Evolutionary conservation across 2,888 invertebrate genomes (phyloP).

Genomic region (Ctenicera cuprea): DNA sequence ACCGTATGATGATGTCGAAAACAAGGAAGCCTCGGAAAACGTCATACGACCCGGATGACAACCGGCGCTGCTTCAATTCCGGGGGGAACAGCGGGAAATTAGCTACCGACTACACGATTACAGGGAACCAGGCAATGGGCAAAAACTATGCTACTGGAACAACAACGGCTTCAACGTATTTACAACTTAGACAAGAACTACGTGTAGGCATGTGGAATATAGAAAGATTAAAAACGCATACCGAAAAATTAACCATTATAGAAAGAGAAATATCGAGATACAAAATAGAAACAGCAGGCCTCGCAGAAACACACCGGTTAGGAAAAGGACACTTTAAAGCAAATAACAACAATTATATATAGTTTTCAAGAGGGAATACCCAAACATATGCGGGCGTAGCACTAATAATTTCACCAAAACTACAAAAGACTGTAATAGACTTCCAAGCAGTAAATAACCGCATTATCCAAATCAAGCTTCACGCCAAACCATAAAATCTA

Average conservation of each 20-base stretch:
- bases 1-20: constrained; percentile 5
- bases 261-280: constrained; percentile 8
- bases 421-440: background rate
- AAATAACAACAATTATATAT: no score
- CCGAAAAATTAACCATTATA: background rate
- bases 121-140: background rate
- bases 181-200: background rate
- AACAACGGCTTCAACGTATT: no score
- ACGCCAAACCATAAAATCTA: background rate
- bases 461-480: background rate
- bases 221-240: constrained; percentile 10
- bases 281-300: background rate
- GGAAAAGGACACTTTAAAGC: background rate
- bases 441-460: background rate
- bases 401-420: background rate
- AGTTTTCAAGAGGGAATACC: no score
- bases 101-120: background rate
- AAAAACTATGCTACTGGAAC: constrained; percentile 4
- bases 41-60: constrained; percentile 5
- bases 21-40: background rate
- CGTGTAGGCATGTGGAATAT: constrained; percentile 3
- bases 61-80: constrained; percentile 1
- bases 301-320: background rate
- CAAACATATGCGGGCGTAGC: background rate
- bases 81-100: constrained; percentile 4